Conservation (phyloP, 2,797 vertebrate species). For the Manis pentadactyla region DNA sequence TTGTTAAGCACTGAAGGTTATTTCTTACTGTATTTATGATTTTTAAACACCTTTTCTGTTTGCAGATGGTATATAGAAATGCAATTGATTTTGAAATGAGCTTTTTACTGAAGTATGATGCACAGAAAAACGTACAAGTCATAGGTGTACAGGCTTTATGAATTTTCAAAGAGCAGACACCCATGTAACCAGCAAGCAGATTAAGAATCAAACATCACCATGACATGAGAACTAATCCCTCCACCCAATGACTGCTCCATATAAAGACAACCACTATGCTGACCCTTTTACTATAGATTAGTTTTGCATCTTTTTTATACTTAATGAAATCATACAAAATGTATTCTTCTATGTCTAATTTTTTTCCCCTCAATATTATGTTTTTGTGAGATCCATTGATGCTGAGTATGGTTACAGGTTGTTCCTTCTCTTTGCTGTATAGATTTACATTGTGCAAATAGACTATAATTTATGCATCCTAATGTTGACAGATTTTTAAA, state of each 20-base stretch:
- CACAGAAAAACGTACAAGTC: neutral
- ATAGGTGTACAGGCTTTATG: neutral
- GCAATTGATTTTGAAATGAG: constrained; percentile 23
- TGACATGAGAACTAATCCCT: neutral
- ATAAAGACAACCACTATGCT: neutral
- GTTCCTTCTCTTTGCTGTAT: neutral
- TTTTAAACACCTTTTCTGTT: constrained; percentile 16
- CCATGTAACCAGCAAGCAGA: neutral
- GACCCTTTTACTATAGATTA: neutral
- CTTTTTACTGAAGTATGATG: neutral
- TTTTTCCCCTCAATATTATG: neutral
- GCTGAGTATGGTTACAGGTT: neutral
- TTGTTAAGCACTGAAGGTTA: neutral
- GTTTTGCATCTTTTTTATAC: neutral
- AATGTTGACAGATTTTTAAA: constrained; percentile 15
- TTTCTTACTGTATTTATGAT: constrained; percentile 35
- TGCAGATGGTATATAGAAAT: constrained; percentile 32
- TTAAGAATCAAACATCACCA: neutral
- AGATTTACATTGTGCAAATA: neutral
- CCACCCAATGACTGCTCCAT: neutral
- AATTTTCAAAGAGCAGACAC: neutral
- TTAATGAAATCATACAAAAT: neutral
- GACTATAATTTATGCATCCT: neutral
- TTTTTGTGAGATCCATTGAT: neutral
- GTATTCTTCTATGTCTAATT: neutral